Base-by-base conservation (phyloP, 2,797 vertebrate species). In the Poeciliopsis gracilis region DNA sequence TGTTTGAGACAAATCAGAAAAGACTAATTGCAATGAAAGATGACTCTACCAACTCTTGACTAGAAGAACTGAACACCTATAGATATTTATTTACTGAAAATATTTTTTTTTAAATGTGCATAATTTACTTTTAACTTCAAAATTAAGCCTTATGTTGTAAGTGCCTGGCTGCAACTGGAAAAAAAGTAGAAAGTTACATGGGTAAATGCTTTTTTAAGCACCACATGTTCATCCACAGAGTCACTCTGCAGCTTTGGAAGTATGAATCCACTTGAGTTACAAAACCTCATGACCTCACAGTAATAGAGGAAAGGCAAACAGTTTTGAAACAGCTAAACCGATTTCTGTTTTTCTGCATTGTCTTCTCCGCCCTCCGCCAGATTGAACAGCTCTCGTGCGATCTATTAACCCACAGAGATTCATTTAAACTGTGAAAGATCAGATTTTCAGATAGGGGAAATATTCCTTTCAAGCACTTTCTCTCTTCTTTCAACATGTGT, bases 261-360 rank as follows among this genome's bases (percentile, higher is more conserved):
- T 71, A 43, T 55, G 73, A 82, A 63, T 25, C 53, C 25, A n/a
- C n/a, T 18, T 66, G 13, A 53, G 16, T 36, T 38, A 43, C 36
- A 78, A 51, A 82, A 79, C 61, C 45, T 75, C 30, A 72, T 88
- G 86, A 88, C 75, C 74, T 91, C 78, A 76, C 78, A 20, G 74
- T 73, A 46, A 84, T 76, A 88, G 82, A 61, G 67, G 70, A 43
- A 5, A n/a, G 77, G 67, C 72, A 86, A 79, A 87, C 73, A 81
- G 63, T 88, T 73, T 76, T 71, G 59, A 72, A 43, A 80, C 1
- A 86, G 87, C 90, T 86, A 83, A 72, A 72, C 18, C 43, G 77
- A 2, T 88, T 84, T 85, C 78, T 86, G 59, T 77, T 87, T 66
- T 78, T 63, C 70, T 66, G 83, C 75, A 79, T 63, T 81, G 36